phyloP scores from a whole-genome alignment of 2,888 invertebrate species.

The Capitulum mitella region DNA sequence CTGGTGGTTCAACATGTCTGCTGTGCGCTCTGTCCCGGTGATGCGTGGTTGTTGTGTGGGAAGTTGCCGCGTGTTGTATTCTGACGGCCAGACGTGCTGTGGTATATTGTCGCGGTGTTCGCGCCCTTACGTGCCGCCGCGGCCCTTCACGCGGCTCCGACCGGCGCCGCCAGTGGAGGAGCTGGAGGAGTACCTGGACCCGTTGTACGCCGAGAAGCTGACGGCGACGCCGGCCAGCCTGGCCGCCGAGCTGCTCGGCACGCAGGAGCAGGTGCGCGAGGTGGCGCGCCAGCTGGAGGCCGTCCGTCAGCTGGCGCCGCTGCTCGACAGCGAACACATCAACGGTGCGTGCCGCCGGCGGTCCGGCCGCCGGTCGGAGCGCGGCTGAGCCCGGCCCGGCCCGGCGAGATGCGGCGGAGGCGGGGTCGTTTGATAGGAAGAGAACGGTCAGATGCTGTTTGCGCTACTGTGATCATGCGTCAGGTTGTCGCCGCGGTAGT shows the following conservation, averaged over 20 bases:
- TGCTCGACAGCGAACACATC: slow-evolving; percentile 24
- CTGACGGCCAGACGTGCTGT: too few species aligned
- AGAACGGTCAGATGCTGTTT: too few species aligned
- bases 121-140: background rate
- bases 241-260: slow-evolving; percentile 1
- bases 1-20: too few species aligned
- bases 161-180: background rate
- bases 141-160: background rate
- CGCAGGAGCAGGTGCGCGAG: background rate
- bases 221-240: background rate
- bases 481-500: background rate
- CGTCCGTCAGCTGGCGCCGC: background rate
- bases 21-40: background rate
- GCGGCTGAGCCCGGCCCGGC: background rate
- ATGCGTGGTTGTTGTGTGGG: too few species aligned
- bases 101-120: too few species aligned
- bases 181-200: slow-evolving; percentile 24
- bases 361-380: too few species aligned
- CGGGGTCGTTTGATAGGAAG: too few species aligned
- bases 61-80: too few species aligned
- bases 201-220: background rate
- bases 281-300: background rate
- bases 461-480: background rate
- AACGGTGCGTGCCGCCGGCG: too few species aligned
- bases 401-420: too few species aligned